A percentile compares a stretch with the other conserved stretches of the same genome.
Evolutionary conservation across 1,140 invertebrate genomes (phyloP).

Genomic region (Drosophila murphyi): DNA sequence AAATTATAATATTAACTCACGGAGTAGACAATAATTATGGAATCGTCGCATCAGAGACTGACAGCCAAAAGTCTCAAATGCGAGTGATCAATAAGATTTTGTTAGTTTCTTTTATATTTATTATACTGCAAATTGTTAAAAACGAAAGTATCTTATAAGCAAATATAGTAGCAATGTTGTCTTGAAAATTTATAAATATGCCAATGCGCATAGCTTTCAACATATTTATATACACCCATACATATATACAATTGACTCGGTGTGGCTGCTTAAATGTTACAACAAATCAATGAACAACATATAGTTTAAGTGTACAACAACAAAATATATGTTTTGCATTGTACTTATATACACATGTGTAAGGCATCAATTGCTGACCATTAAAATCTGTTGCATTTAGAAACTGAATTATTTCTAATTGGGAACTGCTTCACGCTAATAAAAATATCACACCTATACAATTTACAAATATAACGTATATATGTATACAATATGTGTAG

Average conservation of each 20-base stretch:
- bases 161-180: not conserved
- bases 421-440: constrained; percentile 23
- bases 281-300: constrained; percentile 44
- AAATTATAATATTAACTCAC: constrained; percentile 11
- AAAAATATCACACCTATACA: constrained; percentile 1
- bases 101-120: not conserved
- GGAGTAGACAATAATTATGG: constrained; percentile 34
- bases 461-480: constrained; percentile 6
- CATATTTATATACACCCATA: constrained; percentile 24
- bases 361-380: constrained; percentile 33
- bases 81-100: not conserved
- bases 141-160: not conserved
- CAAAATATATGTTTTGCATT: constrained; percentile 12
- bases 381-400: constrained; percentile 44
- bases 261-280: constrained; percentile 15
- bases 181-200: not conserved
- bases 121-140: constrained; percentile 19
- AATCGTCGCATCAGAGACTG: not conserved
- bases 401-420: constrained; percentile 15
- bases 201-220: constrained; percentile 19
- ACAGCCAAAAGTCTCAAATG: constrained; percentile 19
- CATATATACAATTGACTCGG: constrained; percentile 4
- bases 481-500: not conserved
- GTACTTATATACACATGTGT: constrained; percentile 21
- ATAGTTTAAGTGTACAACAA: constrained; percentile 8